Base-by-base conservation (phyloP, 2,113 vertebrate species). In the Capricornis sumatraensis region DNA sequence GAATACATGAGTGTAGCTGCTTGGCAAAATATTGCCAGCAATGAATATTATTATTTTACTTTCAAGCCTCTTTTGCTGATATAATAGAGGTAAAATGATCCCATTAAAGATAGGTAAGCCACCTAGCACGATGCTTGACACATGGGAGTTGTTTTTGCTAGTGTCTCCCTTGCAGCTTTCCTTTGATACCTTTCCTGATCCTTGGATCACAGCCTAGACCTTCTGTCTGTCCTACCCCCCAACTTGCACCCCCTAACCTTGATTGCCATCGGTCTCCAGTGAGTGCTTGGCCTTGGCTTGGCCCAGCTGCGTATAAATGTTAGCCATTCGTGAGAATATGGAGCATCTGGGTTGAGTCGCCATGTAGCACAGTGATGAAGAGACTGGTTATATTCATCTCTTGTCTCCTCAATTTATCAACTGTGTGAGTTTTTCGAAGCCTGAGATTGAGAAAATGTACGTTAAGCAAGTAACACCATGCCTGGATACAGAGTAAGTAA, bases 1-100 rank as follows among this genome's bases (percentile, higher is more conserved):
- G 94, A 85, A 95, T 91, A 93, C 67, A 71, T 83, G 74, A 92
- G 57, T 81, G 12, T 67, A 88, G 84, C 74, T 83, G 55, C 28
- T 52, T 95, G 64, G 83, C 9, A 87, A 86, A 92, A 91, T 60
- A 93, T 52, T 88, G 64, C 33, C 74, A 92, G 28, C 47, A n/a
- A 10, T 95, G 79, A 87, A 76, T 67, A 82, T 87, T 76, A 76
- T 74, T 76, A 96, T 94, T 95, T 96, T 85, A 67, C 67, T 97
- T 97, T 84, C 55, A 76, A 90, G 52, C 17, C 45, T 28, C 14
- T 62, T 74, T 94, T 90, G 23, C 53, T 92, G 64, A 27, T 45
- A 92, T 96, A 96, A 62, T 83, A 89, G 45, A 64, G 62, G 50
- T 57, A 27, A 83, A 96, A 87, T 21, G 52, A 84, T 87, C 28